A percentile compares a stretch with the other conserved stretches of the same genome.
phyloP scores from a whole-genome alignment of 2,888 invertebrate genomes.

The Pammene aurita region DNA sequence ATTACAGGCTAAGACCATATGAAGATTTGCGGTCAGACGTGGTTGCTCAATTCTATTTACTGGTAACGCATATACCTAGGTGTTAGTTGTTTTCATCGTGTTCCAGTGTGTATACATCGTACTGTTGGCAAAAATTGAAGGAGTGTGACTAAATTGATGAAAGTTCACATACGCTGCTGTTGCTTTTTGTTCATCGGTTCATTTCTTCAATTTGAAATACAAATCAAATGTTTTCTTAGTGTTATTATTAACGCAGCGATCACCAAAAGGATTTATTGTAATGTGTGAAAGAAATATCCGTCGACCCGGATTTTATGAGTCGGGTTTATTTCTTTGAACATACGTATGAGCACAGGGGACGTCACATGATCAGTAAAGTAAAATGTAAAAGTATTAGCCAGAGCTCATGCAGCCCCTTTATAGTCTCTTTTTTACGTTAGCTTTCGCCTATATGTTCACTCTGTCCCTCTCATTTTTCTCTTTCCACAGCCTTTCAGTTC shows the following conservation, averaged over 20 bases:
- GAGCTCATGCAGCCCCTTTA: not conserved
- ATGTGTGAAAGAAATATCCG: conserved; percentile 59
- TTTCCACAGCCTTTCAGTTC: too few relatives aligned
- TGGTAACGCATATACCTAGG: not conserved
- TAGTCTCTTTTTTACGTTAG: too few relatives aligned
- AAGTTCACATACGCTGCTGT: not conserved
- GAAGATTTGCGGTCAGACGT: conserved; percentile 27
- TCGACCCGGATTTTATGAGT: conserved; percentile 66
- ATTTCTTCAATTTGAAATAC: too few relatives aligned
- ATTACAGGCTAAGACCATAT: conserved; percentile 23
- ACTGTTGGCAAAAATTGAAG: not conserved
- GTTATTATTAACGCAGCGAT: conserved; percentile 32
- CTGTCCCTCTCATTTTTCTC: too few relatives aligned
- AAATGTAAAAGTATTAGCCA: not conserved
- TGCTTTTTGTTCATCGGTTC: too few relatives aligned
- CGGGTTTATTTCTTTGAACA: conserved; percentile 58
- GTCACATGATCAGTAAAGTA: conserved; percentile 4
- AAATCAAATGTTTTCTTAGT: conserved; percentile 19
- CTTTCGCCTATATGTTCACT: too few relatives aligned
- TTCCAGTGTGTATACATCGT: not conserved
- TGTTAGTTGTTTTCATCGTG: not conserved
- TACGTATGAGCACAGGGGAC: conserved; percentile 48
- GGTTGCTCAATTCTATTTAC: conserved; percentile 26
- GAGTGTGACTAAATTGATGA: not conserved
- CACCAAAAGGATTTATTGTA: conserved; percentile 53